Evolutionary conservation across 2,888 invertebrate species (phyloP).

Genomic region (Diadegma fenestrale): DNA sequence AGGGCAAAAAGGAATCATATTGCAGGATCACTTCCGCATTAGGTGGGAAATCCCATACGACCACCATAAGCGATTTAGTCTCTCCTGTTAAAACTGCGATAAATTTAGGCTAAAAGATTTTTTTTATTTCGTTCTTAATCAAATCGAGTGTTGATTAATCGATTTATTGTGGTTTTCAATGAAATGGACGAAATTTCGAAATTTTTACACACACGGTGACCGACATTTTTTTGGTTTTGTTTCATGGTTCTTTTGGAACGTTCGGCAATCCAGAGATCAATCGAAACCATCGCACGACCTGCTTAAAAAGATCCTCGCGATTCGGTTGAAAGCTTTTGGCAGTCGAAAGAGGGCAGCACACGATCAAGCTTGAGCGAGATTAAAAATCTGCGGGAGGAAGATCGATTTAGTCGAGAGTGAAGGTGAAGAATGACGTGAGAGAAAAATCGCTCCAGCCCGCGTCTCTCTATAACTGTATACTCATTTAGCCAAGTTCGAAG

Average conservation of each 20-base stretch:
- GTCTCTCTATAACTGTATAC: constrained; percentile 8
- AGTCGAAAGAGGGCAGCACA: constrained; percentile 28
- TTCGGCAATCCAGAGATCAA: constrained; percentile 18
- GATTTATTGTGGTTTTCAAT: neutral
- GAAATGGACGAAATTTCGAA: no score
- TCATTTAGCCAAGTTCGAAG: constrained; percentile 23
- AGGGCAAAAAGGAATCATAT: constrained; percentile 45
- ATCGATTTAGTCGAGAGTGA: constrained; percentile 41
- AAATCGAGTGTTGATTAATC: neutral
- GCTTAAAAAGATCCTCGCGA: neutral
- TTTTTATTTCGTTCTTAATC: neutral
- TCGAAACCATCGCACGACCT: neutral
- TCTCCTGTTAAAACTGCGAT: neutral
- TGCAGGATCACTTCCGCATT: constrained; percentile 49
- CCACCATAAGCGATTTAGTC: neutral
- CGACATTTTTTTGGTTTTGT: constrained; percentile 79
- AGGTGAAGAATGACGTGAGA: constrained; percentile 34
- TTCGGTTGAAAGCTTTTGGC: neutral
- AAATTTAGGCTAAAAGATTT: neutral
- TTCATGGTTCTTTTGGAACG: no score
- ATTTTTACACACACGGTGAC: constrained; percentile 61
- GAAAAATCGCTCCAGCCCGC: constrained; percentile 28
- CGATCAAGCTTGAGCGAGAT: constrained; percentile 63
- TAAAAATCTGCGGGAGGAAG: constrained; percentile 70
- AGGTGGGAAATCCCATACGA: constrained; percentile 17